Base-by-base conservation (phyloP, 2,888 invertebrate genomes). In the Steromphala cineraria region DNA sequence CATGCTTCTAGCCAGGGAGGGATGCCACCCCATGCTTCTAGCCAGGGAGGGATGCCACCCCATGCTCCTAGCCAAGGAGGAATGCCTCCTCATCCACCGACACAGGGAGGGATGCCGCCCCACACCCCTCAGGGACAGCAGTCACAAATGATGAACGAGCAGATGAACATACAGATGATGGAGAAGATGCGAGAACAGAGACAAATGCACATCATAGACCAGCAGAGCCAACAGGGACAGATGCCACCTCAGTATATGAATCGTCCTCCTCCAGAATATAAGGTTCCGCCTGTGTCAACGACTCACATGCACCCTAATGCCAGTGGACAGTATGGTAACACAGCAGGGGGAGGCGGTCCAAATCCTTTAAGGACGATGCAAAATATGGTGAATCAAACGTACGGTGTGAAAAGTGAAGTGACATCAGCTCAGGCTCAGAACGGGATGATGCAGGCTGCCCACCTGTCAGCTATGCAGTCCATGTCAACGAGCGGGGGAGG, bases 231-330 rank as follows among this genome's bases (percentile, higher is more conserved):
- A 31, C 80, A 83, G 28, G 78, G 74, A 2, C 82, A 84, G 53
- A 85, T 85, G 85, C 81, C 84, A 19, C 81, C 83, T 2, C 86
- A 90, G 80, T 91, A 91, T 79, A 91, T 90, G 89, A 89, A 87
- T 78, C 96, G 97, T 40, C 97, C 97, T 28, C 97, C 97, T 62
- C 97, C 97, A 1, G 97, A 97, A 93, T 97, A 97, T 94, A 97
- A 97, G 83, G 89, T 90, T 89, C 89, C 71, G 19, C 76, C 76
- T 28, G 76, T 53, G 53, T 53, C 76, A 19, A 76, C 55, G 17
- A 28, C 80, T n/a, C 56, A 53, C 19, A 53, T 53, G 19, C 53
- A 55, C 19, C 76, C 76, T n/a, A 55, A 86, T 62, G 80, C 87
- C 19, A 85, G 80, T 62, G 82, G 85, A 21, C 86, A 86, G 78